Base-by-base conservation (phyloP, 2,888 invertebrate species). In the Notodonta ziczac region DNA sequence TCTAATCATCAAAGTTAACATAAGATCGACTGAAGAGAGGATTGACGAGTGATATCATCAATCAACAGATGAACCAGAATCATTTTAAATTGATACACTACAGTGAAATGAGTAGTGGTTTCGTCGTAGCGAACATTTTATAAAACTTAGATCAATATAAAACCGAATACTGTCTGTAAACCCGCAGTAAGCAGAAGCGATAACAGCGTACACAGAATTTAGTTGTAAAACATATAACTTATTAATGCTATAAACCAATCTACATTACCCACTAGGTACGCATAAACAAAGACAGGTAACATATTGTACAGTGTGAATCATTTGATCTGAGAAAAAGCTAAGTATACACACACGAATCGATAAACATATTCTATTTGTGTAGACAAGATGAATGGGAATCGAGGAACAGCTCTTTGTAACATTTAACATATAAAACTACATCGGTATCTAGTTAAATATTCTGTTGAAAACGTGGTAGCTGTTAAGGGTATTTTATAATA, bases 341-440 rank as follows among this genome's bases (percentile, higher is more conserved):
- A 39, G 40, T 55, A 9, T 32, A 24, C 52, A 52, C 52, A 57
- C 65, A 65, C 63, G 58, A 63, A 59, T 62, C 65, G 63, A 66
- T 68, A 65, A 74, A 67, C 70, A 56, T 61, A 63, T 67, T 70
- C 70, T 74, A 74, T 74, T 72, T 70, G 63, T 69, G 67, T 69
- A 60, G 12, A 10, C 8, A 62, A 65, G 74, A 70, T 68, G 65
- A 65, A 72, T 74, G 61, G 63, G 12, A 66, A 64, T 51, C n/a
- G 46, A 46, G 46, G 13, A 46, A 46, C 46, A 5, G 46, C 46
- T 46, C 6, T n/a, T 46, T 5, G 13, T 4, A n/a, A 4, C 46
- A 46, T 10, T 46, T n/a, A 4, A 46, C 46, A 4, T 46, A n/a
- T 6, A n/a, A 46, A 46, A 9, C 10, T 24, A 24, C 1, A 24